Conservation (phyloP, 2,888 invertebrate genomes). For the Mamestra brassicae region DNA sequence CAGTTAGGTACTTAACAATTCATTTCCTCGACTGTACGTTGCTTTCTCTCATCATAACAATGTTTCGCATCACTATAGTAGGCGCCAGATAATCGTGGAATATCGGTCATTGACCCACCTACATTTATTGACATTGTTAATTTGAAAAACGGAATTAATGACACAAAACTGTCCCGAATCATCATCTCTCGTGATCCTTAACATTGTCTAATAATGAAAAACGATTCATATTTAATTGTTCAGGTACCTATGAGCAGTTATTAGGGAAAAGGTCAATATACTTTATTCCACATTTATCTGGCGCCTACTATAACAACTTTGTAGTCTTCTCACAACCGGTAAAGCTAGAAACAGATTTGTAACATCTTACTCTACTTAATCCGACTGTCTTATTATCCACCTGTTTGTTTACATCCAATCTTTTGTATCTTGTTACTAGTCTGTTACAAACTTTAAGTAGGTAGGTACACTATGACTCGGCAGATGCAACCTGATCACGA, state of each 20-base stretch:
- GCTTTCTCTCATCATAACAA: too few species aligned
- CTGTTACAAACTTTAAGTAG: conserved; percentile 2
- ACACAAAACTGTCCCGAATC: too few species aligned
- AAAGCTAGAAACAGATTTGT: conserved; percentile 20
- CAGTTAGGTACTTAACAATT: not conserved
- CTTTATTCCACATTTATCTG: too few species aligned
- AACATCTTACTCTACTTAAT: conserved; percentile 3
- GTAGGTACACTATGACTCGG: not conserved
- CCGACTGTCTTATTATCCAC: not conserved
- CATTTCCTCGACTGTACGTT: not conserved
- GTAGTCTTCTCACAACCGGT: not conserved
- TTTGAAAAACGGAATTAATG: too few species aligned
- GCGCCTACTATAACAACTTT: conserved; percentile 25
- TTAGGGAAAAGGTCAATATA: too few species aligned
- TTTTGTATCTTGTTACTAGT: conserved; percentile 18
- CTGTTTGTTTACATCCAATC: not conserved
- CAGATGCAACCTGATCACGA: conserved; percentile 45
- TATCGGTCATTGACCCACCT: too few species aligned
- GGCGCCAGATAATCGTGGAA: too few species aligned
- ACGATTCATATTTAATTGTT: too few species aligned
- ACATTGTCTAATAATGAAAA: too few species aligned
- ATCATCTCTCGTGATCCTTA: too few species aligned
- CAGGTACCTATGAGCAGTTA: too few species aligned
- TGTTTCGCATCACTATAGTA: not conserved
- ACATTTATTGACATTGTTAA: too few species aligned